Conservation (phyloP, 2,888 invertebrate species). For the Hypselothyrea guttata region DNA sequence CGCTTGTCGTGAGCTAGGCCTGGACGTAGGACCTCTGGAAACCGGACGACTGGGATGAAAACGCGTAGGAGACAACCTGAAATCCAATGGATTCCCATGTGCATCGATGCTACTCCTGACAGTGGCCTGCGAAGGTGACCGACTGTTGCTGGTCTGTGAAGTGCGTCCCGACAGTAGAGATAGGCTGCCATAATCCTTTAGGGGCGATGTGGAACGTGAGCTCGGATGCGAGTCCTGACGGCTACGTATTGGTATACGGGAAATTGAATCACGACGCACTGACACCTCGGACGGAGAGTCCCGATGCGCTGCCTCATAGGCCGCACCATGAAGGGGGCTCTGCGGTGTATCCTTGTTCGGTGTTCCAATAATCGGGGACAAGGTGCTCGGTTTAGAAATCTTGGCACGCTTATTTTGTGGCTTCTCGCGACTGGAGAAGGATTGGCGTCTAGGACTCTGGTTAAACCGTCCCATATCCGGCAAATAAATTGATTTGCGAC, state of each 20-base stretch:
- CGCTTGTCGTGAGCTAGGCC: conserved; percentile 26
- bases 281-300: conserved; percentile 60
- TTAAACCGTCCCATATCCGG: conserved; percentile 26
- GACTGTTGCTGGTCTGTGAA: conserved; percentile 65
- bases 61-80: conserved; percentile 52
- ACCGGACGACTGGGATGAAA: conserved; percentile 61
- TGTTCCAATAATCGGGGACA: conserved; percentile 82
- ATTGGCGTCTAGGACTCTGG: conserved; percentile 38
- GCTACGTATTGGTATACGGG: conserved; percentile 79
- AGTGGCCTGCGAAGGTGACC: conserved; percentile 68
- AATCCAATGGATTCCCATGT: conserved; percentile 34
- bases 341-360: conserved; percentile 80
- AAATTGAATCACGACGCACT: conserved; percentile 74
- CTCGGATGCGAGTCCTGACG: conserved; percentile 51
- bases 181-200: conserved; percentile 60
- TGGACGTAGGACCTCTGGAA: conserved; percentile 61
- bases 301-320: conserved; percentile 52
- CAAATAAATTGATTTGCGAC: conserved; percentile 55
- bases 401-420: conserved; percentile 61
- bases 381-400: conserved; percentile 79
- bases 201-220: conserved; percentile 69
- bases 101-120: conserved; percentile 39
- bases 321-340: conserved; percentile 64
- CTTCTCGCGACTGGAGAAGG: conserved; percentile 36
- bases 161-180: conserved; percentile 60